A percentile compares a stretch with the other conserved stretches of the same genome.
These are phyloP conservation scores for Xylophagus ater DNA, from an alignment of 2,888 invertebrate genomes.

Conservation along the genomic window DNA sequence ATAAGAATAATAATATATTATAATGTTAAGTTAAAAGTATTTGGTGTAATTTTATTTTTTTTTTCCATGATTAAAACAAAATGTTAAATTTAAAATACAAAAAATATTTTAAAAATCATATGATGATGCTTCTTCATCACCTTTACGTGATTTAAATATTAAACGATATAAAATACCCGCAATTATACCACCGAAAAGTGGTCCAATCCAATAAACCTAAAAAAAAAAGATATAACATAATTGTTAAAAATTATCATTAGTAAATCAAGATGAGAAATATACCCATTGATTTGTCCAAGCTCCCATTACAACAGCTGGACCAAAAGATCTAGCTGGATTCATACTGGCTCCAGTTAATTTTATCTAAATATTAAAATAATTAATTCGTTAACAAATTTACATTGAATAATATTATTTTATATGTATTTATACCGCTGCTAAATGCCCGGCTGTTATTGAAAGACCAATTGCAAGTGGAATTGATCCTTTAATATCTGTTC, in stretches of 20 bases:
- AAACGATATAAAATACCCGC: conserved; percentile 64
- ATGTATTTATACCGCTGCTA: conserved; percentile 64
- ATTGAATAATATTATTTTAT: no score
- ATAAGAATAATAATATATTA: no score
- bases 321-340: conserved; percentile 87
- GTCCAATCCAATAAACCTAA: conserved; percentile 81
- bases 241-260: no score
- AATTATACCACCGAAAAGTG: conserved; percentile 61
- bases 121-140: conserved; percentile 58
- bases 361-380: conserved; percentile 42
- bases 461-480: conserved; percentile 81
- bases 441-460: conserved; percentile 72
- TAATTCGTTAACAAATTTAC: background rate
- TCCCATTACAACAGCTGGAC: conserved; percentile 70
- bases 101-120: conserved; percentile 59
- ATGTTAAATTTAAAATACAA: no score
- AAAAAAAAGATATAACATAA: conserved; percentile 23
- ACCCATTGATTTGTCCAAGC: conserved; percentile 75
- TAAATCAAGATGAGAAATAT: no score
- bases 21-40: no score
- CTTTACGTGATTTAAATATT: conserved; percentile 58
- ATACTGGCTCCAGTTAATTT: conserved; percentile 78
- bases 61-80: no score
- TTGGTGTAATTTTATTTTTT: no score
- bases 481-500: conserved; percentile 69